phyloP scores from a whole-genome alignment of 2,797 vertebrate species.

The Sphaeramia orbicularis region DNA sequence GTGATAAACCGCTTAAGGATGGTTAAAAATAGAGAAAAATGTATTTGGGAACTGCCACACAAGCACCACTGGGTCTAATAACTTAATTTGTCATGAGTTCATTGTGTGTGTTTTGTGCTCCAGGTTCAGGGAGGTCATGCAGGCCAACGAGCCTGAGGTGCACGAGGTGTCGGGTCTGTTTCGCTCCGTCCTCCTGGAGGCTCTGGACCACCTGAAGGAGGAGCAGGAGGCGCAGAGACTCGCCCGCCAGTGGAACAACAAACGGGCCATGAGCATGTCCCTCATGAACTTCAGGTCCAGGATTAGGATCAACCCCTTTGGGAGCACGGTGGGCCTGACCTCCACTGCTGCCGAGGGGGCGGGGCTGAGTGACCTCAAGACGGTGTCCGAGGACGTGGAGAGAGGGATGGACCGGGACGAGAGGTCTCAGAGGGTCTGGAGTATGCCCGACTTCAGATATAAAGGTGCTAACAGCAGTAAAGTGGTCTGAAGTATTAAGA shows the following conservation, averaged over 20 bases:
- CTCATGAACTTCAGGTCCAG: conserved; percentile 90
- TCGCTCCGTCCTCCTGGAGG: conserved; percentile 90
- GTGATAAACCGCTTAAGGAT: too few species aligned
- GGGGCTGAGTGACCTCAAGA: conserved; percentile 84
- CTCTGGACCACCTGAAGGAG: conserved; percentile 88
- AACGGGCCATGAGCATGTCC: conserved; percentile 88
- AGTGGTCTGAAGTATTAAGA: conserved; percentile 55
- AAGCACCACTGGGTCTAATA: too few species aligned
- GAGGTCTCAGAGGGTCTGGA: conserved; percentile 89
- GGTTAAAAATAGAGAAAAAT: too few species aligned
- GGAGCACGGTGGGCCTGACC: conserved; percentile 91
- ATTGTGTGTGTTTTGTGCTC: background rate
- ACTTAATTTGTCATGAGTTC: too few species aligned
- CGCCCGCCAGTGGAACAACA: conserved; percentile 92
- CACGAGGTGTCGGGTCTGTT: conserved; percentile 92
- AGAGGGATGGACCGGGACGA: conserved; percentile 73
- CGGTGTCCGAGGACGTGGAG: conserved; percentile 95
- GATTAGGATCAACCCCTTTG: conserved; percentile 93
- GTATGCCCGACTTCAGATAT: conserved; percentile 93
- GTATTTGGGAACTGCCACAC: too few species aligned
- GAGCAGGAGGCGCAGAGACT: conserved; percentile 91
- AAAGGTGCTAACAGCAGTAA: conserved; percentile 72
- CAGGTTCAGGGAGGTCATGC: conserved; percentile 93
- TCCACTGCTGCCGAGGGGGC: conserved; percentile 83
- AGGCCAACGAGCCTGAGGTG: conserved; percentile 91